Percentiles rank a stretch among this genome's conserved stretches.
Conservation (phyloP, 2,797 vertebrate genomes). For the Oreortyx pictus region DNA sequence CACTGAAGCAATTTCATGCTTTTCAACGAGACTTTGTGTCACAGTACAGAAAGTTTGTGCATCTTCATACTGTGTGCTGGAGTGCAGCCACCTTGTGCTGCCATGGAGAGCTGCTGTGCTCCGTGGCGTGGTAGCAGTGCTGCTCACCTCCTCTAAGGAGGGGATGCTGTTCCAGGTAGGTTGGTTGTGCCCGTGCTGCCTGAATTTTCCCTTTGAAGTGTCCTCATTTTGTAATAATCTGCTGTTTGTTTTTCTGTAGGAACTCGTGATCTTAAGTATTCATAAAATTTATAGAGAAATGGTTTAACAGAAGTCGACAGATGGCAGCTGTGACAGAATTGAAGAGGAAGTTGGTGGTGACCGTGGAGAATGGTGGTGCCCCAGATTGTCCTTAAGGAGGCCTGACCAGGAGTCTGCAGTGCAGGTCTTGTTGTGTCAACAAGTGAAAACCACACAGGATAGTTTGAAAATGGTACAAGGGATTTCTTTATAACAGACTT, state of each 20-base stretch:
- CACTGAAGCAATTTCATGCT: background rate
- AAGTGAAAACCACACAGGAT: background rate
- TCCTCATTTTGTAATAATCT: fast-evolving
- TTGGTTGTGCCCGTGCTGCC: background rate
- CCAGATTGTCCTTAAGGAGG: constrained; percentile 12
- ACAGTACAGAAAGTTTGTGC: fast-evolving
- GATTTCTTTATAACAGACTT: background rate
- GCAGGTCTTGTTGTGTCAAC: background rate
- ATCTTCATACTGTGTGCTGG: background rate
- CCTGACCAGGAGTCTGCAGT: constrained; percentile 3
- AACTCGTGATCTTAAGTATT: background rate
- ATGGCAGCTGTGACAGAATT: background rate
- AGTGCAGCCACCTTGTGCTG: fast-evolving
- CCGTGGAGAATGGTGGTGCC: background rate
- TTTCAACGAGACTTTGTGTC: background rate
- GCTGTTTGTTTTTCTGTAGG: background rate
- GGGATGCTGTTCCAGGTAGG: background rate
- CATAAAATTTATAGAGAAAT: background rate
- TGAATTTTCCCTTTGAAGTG: background rate
- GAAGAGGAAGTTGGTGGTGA: background rate
- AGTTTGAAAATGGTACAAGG: background rate
- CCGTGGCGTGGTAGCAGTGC: fast-evolving
- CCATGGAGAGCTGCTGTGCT: fast-evolving
- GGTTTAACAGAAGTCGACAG: background rate
- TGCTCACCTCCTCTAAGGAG: background rate